A percentile compares a stretch with the other conserved stretches of the same genome.
Conservation (phyloP, 53 echinoderm and acorn worm genomes). For the Holothuria leucospilota region DNA sequence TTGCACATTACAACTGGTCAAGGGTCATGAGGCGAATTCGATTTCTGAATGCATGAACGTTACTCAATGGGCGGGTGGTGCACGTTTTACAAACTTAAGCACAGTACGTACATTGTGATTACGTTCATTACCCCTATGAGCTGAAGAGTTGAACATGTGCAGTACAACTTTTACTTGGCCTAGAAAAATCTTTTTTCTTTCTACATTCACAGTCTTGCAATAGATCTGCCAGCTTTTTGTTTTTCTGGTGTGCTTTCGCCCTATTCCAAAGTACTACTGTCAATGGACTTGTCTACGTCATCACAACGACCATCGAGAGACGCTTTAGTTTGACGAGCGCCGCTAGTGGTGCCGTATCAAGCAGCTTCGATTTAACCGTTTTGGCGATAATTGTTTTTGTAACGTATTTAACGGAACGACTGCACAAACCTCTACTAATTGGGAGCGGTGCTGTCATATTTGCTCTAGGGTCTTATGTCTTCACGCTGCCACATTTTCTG, state of each 20-base stretch:
- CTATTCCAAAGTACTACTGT: slow-evolving; percentile 49
- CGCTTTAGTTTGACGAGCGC: slow-evolving; percentile 56
- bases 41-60: too few species aligned
- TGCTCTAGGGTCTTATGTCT: slow-evolving; percentile 31
- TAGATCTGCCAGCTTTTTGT: slow-evolving; percentile 6
- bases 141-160: too few species aligned
- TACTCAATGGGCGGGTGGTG: too few species aligned
- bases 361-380: slow-evolving; percentile 39
- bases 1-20: too few species aligned
- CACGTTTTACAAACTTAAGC: too few species aligned
- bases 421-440: slow-evolving; percentile 42
- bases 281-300: slow-evolving; percentile 49
- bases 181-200: not conserved
- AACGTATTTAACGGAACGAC: slow-evolving; percentile 53
- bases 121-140: too few species aligned
- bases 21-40: too few species aligned
- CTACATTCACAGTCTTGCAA: not conserved
- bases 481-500: slow-evolving; percentile 56
- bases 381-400: slow-evolving; percentile 44
- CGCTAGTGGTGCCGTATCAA: slow-evolving; percentile 45
- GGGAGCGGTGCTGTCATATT: slow-evolving; percentile 43
- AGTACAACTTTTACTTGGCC: too few species aligned
- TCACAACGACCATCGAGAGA: slow-evolving; percentile 52
- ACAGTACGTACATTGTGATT: too few species aligned
- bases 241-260: slow-evolving; percentile 24